Percentiles rank a stretch among this genome's conserved stretches.
phyloP scores from a whole-genome alignment of 2,797 vertebrate genomes.

The Notolabrus celidotus region DNA sequence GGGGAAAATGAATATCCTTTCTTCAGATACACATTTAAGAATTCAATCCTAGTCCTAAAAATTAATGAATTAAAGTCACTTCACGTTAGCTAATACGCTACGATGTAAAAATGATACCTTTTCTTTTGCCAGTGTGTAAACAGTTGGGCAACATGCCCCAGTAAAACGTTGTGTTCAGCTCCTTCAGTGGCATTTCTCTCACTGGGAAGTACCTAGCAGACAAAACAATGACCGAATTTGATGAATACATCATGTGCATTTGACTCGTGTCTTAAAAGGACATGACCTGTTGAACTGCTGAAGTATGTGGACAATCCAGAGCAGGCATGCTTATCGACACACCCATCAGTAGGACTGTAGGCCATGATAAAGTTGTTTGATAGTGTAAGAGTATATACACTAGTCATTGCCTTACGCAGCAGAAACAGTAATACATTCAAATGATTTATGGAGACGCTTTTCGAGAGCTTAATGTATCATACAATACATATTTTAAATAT shows the following conservation, averaged over 20 bases:
- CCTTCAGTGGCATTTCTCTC: not conserved
- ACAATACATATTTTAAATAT: too few species aligned
- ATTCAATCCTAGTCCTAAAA: too few species aligned
- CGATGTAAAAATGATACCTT: not conserved
- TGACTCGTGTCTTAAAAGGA: conserved; percentile 7
- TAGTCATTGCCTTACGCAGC: not conserved
- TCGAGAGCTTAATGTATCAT: too few species aligned
- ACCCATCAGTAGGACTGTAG: not conserved
- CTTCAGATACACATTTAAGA: too few species aligned
- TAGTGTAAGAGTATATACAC: not conserved
- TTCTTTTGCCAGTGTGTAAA: not conserved
- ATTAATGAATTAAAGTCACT: too few species aligned
- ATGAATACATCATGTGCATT: conserved; percentile 24
- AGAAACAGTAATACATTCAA: not conserved
- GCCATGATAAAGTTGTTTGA: not conserved
- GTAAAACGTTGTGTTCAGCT: not conserved
- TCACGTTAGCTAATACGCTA: too few species aligned
- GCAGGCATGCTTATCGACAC: conserved; percentile 23
- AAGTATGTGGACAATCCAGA: conserved; percentile 18
- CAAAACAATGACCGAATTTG: conserved; percentile 31
- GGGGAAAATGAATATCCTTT: too few species aligned
- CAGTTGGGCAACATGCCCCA: conserved; percentile 6
- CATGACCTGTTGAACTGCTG: conserved; percentile 33
- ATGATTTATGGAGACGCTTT: not conserved
- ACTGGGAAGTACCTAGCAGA: conserved; percentile 18